Conservation (phyloP, 2,113 vertebrate species). For the Cavia porcellus region DNA sequence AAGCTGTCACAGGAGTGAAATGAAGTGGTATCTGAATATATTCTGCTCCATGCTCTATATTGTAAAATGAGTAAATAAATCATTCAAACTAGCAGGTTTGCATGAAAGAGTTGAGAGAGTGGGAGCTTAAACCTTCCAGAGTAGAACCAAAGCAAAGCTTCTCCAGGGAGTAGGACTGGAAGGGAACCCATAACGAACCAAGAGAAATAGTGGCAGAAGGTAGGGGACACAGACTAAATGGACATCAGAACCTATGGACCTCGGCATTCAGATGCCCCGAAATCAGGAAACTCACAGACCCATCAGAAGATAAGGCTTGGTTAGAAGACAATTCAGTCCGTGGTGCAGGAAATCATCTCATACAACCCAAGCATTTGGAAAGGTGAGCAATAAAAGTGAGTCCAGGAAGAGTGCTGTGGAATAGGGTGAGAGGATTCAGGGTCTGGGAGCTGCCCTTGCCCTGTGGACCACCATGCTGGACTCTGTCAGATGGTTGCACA, state of each 20-base stretch:
- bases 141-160: slow-evolving; percentile 39
- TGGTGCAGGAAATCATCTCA: background rate
- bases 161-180: background rate
- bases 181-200: background rate
- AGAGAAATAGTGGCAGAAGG: background rate
- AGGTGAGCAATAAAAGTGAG: background rate
- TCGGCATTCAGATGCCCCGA: background rate
- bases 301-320: background rate
- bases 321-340: background rate
- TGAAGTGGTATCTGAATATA: background rate
- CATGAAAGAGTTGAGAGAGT: slow-evolving; percentile 15
- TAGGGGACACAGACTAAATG: background rate
- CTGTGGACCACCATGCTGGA: background rate
- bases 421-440: background rate
- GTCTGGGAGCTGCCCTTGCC: slow-evolving; percentile 40
- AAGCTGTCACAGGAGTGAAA: background rate
- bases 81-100: background rate
- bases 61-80: slow-evolving; percentile 41
- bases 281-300: background rate
- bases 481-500: slow-evolving; percentile 24
- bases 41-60: background rate
- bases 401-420: background rate
- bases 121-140: background rate
- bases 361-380: background rate
- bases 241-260: background rate